Evolutionary conservation across 2,113 vertebrate genomes (phyloP), one percentile per base, ranked within the genome.

Genomic region (Herpetotheres cachinnans): DNA sequence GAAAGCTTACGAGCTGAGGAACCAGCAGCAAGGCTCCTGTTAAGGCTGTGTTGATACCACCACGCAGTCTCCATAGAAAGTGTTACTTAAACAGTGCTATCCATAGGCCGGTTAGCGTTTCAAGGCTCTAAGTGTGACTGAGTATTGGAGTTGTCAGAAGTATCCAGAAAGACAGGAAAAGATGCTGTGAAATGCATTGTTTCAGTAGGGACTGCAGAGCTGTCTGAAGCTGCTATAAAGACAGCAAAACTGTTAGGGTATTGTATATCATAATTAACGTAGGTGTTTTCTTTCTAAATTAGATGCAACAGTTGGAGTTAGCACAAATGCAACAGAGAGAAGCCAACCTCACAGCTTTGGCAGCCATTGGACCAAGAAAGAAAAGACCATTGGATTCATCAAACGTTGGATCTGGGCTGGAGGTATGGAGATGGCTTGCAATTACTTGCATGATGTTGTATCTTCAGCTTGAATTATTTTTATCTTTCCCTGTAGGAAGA

Each of bases 281-380:
- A 25, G 5, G 1, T 94, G 13, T 93, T 85, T 94, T 93, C 74
- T 83, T 96, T 85, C 92, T 52, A 19, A 82, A 96, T 66, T 97
- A 99, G 99, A 97, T 99, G 96, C 99, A 99, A 71, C 99, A 99
- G 71, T 85, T 99, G 95, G 99, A 99, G 94, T 97, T 99, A 24
- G 99, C 99, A 71, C 98, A 99, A 97, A 98, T 99, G 93, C 99
- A 99, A 67, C 98, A 99, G 13, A 98, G 98, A 96, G 99, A 99
- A 86, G 99, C 99, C 59, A 99, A 99, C 97, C 98, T 99, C 42
- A 98, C 99, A 9, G 99, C 99, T 59, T 98, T 99, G 92, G 99
- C 99, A 74, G 99, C 99, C 67, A 99, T 99, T 62, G 99, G 99
- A 63, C 99, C 99, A 59, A 98, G 99, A 69, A 99, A 98, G 97